Evolutionary conservation across 2,797 vertebrate species (phyloP), one percentile per base, ranked within the genome.

Genomic region (Phyllotis vaccarum): DNA sequence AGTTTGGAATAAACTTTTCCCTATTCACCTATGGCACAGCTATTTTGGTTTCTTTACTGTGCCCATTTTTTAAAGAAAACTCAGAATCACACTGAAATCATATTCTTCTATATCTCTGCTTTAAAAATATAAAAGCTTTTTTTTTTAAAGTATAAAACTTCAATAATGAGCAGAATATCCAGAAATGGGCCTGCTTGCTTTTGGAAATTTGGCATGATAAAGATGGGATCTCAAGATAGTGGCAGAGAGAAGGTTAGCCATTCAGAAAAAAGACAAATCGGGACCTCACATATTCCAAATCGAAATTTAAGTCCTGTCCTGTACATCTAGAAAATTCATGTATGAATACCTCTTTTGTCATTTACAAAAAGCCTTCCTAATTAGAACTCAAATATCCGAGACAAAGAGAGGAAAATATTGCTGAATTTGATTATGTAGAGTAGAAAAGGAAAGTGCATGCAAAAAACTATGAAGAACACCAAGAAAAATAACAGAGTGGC

Each of bases 21-120:
- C 81, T 64, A 11, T 83, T 64, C 58, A 62, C 52, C 60, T 29
- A 83, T 6, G 2, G 40, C 6, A 16, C 60, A 17, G 58, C 40
- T 83, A 31, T 62, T 83, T 83, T 83, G 58, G 14, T 62, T 64
- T 83, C 80, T 62, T 62, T 62, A 83, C 40, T 62, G 37, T 31
- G 27, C 19, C 60, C 17, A 49, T 85, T 85, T 85, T 66, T 49
- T 29, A n/a, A n/a, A n/a, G n/a, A n/a, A n/a, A n/a, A 68, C n/a
- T 66, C 91, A 90, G 58, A n/a, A 85, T 31, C 58, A 43, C 79
- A 56, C 29, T 92, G 52, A 96, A 83, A 94, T 83, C 86, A 96
- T 56, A 79, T 90, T 70, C 37, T 86, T 60, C 43, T 94, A 79
- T 85, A 85, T 93, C 87, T 86, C 74, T 46, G 64, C 70, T 46